A percentile compares a stretch with the other conserved stretches of the same genome.
Conservation (phyloP, 2,888 invertebrate species). For the Gonocerus acuteangulatus region DNA sequence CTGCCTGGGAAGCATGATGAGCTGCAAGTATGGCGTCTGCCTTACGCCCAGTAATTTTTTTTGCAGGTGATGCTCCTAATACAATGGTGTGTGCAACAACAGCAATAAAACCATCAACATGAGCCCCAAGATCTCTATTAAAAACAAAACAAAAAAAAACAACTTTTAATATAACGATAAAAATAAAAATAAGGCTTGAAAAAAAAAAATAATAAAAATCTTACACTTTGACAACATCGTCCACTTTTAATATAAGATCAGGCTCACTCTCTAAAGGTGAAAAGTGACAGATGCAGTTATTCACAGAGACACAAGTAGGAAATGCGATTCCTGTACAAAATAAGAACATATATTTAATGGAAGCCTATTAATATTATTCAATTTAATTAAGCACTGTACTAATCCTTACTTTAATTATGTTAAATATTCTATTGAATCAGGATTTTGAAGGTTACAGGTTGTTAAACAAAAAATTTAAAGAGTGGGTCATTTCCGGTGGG, state of each 20-base stretch:
- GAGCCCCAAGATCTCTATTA: slow-evolving; percentile 89
- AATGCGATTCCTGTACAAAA: slow-evolving; percentile 70
- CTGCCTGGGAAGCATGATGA: slow-evolving; percentile 90
- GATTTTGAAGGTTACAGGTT: no score
- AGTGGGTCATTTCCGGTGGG: no score
- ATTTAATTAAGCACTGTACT: neutral
- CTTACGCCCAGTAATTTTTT: slow-evolving; percentile 74
- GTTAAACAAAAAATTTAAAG: no score
- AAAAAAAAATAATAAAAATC: slow-evolving; percentile 17
- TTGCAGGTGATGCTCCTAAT: slow-evolving; percentile 67
- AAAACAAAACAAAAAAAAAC: slow-evolving; percentile 29
- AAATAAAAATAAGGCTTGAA: slow-evolving; percentile 36
- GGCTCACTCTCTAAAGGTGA: slow-evolving; percentile 92
- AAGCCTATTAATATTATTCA: neutral
- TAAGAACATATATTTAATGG: slow-evolving; percentile 8
- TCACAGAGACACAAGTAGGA: slow-evolving; percentile 96
- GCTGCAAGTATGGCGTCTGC: slow-evolving; percentile 95
- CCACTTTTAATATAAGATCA: slow-evolving; percentile 75
- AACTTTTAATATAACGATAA: slow-evolving; percentile 2
- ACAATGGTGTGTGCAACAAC: slow-evolving; percentile 94
- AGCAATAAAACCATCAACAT: slow-evolving; percentile 97
- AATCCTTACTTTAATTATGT: neutral
- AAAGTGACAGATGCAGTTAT: slow-evolving; percentile 98
- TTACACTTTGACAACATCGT: slow-evolving; percentile 87
- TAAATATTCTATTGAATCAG: neutral